Evolutionary conservation across 2,797 vertebrate genomes (phyloP).

Genomic region (Anguilla pacifica): DNA sequence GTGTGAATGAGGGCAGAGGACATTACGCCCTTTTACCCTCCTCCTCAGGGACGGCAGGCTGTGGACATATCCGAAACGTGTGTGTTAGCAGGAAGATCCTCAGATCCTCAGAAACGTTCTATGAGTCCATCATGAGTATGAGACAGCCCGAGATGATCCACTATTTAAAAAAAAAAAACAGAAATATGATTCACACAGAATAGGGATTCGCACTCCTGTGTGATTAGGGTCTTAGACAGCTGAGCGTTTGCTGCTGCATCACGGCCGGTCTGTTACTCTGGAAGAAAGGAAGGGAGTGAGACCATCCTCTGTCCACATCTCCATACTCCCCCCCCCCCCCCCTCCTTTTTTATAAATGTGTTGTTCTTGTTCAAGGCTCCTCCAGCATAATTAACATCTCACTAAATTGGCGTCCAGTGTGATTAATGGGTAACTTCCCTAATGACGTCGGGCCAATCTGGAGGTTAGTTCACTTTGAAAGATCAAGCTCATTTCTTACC

Average conservation of each 20-base stretch:
- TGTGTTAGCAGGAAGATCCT: background rate
- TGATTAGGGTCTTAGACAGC: constrained; percentile 71
- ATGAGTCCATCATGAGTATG: constrained; percentile 53
- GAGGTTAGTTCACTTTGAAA: constrained; percentile 9
- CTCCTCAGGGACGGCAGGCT: background rate
- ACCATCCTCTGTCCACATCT: background rate
- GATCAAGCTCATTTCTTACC: constrained; percentile 25
- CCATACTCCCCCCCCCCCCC: constrained; percentile 38
- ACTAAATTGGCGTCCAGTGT: constrained; percentile 17
- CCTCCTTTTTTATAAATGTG: constrained; percentile 57
- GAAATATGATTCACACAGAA: constrained; percentile 74
- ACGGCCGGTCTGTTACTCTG: constrained; percentile 55
- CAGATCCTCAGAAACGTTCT: background rate
- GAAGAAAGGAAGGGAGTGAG: constrained; percentile 19
- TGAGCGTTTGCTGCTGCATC: constrained; percentile 55
- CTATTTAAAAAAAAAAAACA: constrained; percentile 58
- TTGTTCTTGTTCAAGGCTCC: constrained; percentile 54
- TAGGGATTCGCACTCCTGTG: constrained; percentile 71
- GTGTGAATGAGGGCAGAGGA: background rate
- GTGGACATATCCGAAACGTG: background rate
- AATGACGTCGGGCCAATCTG: constrained; percentile 1
- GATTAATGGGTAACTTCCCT: constrained; percentile 19
- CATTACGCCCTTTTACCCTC: background rate
- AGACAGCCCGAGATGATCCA: constrained; percentile 66
- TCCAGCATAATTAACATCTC: constrained; percentile 59